Evolutionary conservation across 2,888 invertebrate species (phyloP), one percentile per base, ranked within the genome.

Genomic region (Calephelis perditalis): DNA sequence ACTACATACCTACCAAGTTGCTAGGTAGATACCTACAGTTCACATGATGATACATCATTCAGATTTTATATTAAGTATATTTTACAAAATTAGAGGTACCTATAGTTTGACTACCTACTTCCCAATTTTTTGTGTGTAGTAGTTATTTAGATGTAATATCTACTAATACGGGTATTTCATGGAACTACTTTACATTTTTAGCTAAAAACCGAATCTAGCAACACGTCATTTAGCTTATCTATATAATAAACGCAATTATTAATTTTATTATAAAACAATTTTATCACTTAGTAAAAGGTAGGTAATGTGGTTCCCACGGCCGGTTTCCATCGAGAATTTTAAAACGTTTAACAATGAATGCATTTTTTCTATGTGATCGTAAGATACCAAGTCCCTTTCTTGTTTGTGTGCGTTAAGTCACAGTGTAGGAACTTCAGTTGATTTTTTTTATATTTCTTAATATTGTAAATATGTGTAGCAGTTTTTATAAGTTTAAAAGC

Each of bases 281-380:
- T 52, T 46, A 55, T 65, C 62, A 47, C 59, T 61, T 64, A 62
- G 65, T 63, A 63, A 63, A 65, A 62, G 65, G 49, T 52, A 62
- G 63, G 67, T 65, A 65, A 65, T 66, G 65, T 68, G 70, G 76
- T 86, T 86, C 86, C 84, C 85, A 86, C 85, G 86, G 79, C 79
- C 76, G 74, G 80, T 83, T 82, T 76, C 75, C 72, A 80, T 74
- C 77, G 78, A 81, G 81, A 82, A 85, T 82, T 84, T 84, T 79
- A 81, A 84, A 82, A 81, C 79, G 79, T 77, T 77, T 79, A 82
- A 85, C 86, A 86, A 86, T 86, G 82, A 84, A 77, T 81, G 81
- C 79, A 79, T 70, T 72, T 69, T 73, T 74, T 72, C 71, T 64
- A 71, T 78, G 75, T 77, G 73, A 68, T 69, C 65, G 73, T 73